Percentiles rank a stretch among this genome's conserved stretches.
These are phyloP conservation scores for Drosophila ananassae DNA, from an alignment of 1,140 invertebrate species.

Conservation along the genomic window DNA sequence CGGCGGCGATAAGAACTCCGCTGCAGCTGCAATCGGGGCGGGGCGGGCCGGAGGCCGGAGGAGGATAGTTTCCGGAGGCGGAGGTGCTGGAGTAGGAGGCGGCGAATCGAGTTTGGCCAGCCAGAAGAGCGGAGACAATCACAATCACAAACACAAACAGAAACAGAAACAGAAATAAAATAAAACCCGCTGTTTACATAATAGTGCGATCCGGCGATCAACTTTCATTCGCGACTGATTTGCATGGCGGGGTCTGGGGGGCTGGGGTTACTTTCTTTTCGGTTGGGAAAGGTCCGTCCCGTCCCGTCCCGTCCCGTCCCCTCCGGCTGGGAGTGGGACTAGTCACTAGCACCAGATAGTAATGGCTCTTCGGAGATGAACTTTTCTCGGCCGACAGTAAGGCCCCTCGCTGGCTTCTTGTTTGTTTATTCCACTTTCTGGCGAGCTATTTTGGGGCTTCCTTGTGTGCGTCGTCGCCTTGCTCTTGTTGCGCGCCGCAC, in stretches of 20 bases:
- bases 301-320: too few relatives aligned
- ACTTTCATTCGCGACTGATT: slow-evolving; percentile 55
- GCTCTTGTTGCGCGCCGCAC: slow-evolving; percentile 42
- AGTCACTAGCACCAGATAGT: too few relatives aligned
- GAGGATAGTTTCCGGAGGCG: slow-evolving; percentile 3
- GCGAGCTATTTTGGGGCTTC: slow-evolving; percentile 24
- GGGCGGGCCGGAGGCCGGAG: neutral
- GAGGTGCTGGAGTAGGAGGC: slow-evolving; percentile 5
- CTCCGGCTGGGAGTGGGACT: too few relatives aligned
- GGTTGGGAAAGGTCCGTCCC: slow-evolving; percentile 67
- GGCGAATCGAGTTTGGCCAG: too few relatives aligned
- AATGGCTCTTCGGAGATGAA: too few relatives aligned
- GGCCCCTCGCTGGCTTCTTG: too few relatives aligned
- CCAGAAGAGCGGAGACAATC: too few relatives aligned
- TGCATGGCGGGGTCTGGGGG: slow-evolving; percentile 11
- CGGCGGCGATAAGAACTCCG: slow-evolving; percentile 35
- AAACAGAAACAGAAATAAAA: neutral
- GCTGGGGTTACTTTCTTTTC: slow-evolving; percentile 65
- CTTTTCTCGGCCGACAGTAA: too few relatives aligned
- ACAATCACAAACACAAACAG: slow-evolving; percentile 9
- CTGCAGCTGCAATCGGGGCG: slow-evolving; percentile 17
- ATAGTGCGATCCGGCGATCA: slow-evolving; percentile 21
- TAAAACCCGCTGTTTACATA: slow-evolving; percentile 58
- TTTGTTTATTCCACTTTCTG: slow-evolving; percentile 17
- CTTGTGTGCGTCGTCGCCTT: slow-evolving; percentile 41